phyloP scores from a whole-genome alignment of 2,113 vertebrate species.

The Hoplias malabaricus region DNA sequence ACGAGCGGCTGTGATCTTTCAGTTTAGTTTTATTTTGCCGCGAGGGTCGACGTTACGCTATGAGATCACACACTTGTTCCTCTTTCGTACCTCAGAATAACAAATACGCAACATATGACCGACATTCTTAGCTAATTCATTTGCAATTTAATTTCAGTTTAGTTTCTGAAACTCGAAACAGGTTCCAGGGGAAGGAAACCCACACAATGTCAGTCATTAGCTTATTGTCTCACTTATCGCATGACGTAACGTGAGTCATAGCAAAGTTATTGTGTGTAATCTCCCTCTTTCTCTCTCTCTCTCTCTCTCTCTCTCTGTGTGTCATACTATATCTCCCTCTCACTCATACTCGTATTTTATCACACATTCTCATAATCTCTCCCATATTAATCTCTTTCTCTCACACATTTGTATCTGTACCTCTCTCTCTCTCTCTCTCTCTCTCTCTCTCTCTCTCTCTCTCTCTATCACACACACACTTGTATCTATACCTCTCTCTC shows the following conservation, averaged over 20 bases:
- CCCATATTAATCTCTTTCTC: not conserved
- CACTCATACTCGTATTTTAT: not conserved
- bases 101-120: not conserved
- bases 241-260: not conserved
- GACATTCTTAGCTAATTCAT: not conserved
- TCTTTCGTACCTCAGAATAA: not conserved
- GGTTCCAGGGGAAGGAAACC: no score
- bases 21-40: not conserved
- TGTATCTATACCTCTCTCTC: not conserved
- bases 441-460: not conserved
- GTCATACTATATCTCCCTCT: not conserved
- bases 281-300: no score
- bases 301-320: not conserved
- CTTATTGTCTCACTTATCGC: not conserved
- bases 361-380: not conserved
- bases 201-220: not conserved
- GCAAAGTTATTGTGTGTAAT: not conserved
- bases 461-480: not conserved
- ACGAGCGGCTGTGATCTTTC: not conserved
- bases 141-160: constrained; percentile 13
- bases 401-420: not conserved
- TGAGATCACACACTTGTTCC: not conserved
- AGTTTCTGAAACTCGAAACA: no score
- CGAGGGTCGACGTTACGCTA: not conserved
- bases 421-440: no score